Evolutionary conservation across 2,113 vertebrate species (phyloP), one percentile per base, ranked within the genome.

Genomic region (Bubo blakistoni): DNA sequence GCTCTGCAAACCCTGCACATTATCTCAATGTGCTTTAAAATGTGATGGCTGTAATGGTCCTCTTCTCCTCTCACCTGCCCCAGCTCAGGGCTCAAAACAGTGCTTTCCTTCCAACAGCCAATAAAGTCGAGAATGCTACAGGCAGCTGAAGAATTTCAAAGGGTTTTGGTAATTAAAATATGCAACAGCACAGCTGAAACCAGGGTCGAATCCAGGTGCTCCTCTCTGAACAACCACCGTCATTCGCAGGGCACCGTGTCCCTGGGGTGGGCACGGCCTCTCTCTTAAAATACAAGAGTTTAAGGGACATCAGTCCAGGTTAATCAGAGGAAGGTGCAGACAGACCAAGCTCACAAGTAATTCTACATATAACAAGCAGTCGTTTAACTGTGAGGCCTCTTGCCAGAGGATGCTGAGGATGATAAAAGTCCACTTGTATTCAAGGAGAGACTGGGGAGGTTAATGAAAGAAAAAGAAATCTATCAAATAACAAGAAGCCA

Each of bases 241-340:
- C 55, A 46, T 13, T 78, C 1, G 0, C 18, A n/a, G 61, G 42
- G 25, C 61, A n/a, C 42, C 0, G 0, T 18, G 49, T 29, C 36
- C 51, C 78, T 6, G 2, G 26, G 32, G 25, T 21, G 21, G 49
- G 40, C 69, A 66, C 1, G 8, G 55, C 30, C 16, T 66, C 14
- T 7, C 27, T 84, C 46, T 58, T 32, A 38, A 82, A 92, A 70
- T 10, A 44, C 24, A 30, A 19, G 34, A 71, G 25, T 55, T 58
- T 54, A 27, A 47, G 17, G 47, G 80, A 36, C 76, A 18, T 38
- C 29, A 42, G 47, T 1, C 52, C 47, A n/a, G 66, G n/a, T 67
- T 38, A 59, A 85, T 59, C 61, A 51, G n/a, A 76, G 42, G 34
- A 40, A 93, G 15, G 7, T 2, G 9, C 25, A 40, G 65, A 20